Percentiles rank a stretch among this genome's conserved stretches.
Conservation (phyloP, 64 coral and sea anemone genomes). For the Montipora sp. region DNA sequence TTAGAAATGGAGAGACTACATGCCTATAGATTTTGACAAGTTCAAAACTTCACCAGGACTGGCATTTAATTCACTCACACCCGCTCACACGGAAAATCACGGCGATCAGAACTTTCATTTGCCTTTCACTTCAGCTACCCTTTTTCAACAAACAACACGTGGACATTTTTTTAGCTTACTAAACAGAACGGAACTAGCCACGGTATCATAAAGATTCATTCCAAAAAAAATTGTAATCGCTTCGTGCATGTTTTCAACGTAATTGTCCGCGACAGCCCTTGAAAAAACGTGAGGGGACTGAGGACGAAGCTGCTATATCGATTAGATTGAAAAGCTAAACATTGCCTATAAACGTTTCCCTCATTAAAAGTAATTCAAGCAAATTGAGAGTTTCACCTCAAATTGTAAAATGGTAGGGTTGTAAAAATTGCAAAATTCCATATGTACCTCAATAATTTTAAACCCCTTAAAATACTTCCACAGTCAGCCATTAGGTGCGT, state of each 20-base stretch:
- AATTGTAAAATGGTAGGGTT: neutral
- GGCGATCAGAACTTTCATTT: neutral
- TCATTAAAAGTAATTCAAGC: neutral
- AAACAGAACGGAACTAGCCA: neutral
- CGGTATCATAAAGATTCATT: neutral
- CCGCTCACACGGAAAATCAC: neutral
- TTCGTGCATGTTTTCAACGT: neutral
- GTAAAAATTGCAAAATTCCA: neutral
- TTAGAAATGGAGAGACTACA: neutral
- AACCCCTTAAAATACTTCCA: neutral
- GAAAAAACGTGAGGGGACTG: neutral
- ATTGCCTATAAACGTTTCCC: neutral
- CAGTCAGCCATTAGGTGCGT: neutral
- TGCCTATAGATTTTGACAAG: neutral
- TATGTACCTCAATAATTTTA: neutral
- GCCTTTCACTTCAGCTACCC: neutral
- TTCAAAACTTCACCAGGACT: neutral
- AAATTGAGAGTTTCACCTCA: neutral
- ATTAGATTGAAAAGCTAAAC: constrained; percentile 1
- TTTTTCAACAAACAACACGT: neutral
- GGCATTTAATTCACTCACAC: neutral
- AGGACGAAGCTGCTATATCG: neutral
- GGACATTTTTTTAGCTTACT: neutral
- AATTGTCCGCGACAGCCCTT: neutral
- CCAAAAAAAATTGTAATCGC: neutral